Base-by-base conservation (phyloP, 2,797 vertebrate species). In the Coracias cyanogaster region DNA sequence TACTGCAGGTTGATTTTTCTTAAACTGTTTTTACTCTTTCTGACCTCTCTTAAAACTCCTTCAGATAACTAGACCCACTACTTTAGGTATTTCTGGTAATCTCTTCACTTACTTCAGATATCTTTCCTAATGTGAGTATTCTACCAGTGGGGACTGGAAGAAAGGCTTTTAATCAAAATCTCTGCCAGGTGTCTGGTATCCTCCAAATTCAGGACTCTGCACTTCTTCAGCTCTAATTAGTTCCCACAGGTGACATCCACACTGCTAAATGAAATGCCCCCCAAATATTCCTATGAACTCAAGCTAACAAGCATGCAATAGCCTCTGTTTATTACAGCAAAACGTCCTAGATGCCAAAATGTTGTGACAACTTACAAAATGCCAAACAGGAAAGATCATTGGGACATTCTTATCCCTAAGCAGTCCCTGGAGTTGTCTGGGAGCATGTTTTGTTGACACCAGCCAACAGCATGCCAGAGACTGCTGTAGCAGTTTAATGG, bases 341-440 rank as follows among this genome's bases (percentile, higher is more conserved):
- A 39, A 13, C 16, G 62, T 78, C 81, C 83, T 24, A 39, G 58
- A 37, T 7, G 22, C 25, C 46, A 70, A 43, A 86, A 48, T 13
- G 9, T 31, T 86, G 54, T 2, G 29, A 76, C 11, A 25, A 57
- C 22, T 58, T 33, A 37, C 7, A 29, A 52, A 89, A 64, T 22
- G 37, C 33, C 10, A 3, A 45, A 62, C 0, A 10, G 43, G 35
- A 83, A 83, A 51, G 43, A 51, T 51, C 1, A 0, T 0, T 55
- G 62, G 45, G 37, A 82, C 39, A 35, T 33, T 77, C 13, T 57
- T 43, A 52, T 18, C 51, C 66, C 78, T 80, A 39, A 79, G 12
- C 20, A 26, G 10, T 37, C 51, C 43, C 71, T 72, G 48, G 69
- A 89, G 14, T 29, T 82, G 37, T 9, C 18, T 41, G 54, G 74